Evolutionary conservation across 2,113 vertebrate genomes (phyloP).

Genomic region (Albula glossodonta): DNA sequence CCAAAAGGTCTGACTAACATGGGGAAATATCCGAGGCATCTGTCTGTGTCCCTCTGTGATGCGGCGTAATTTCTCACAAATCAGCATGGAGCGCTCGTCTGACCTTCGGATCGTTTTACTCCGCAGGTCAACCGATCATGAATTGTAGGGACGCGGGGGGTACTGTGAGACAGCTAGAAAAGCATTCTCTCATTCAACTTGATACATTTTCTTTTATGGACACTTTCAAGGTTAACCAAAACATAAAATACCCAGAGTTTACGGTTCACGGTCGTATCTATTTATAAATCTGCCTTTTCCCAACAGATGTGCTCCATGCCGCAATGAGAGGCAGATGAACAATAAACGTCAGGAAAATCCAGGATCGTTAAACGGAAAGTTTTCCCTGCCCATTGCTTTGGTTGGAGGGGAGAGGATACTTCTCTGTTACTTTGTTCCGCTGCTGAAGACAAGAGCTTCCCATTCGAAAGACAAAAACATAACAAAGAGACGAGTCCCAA

Average conservation of each 20-base stretch:
- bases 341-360: constrained; percentile 51
- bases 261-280: constrained; percentile 40
- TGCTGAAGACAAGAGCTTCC: not conserved
- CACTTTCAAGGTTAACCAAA: constrained; percentile 21
- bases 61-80: not conserved
- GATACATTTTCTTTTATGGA: not conserved
- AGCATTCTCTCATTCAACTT: not conserved
- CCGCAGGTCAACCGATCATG: not conserved
- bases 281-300: constrained; percentile 48
- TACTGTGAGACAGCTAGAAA: not conserved
- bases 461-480: not conserved
- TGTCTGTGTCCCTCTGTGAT: not conserved
- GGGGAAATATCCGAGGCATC: not conserved
- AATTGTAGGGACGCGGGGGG: not conserved
- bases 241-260: constrained; percentile 34
- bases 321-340: constrained; percentile 60
- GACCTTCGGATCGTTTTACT: not conserved
- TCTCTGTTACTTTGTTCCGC: constrained; percentile 23
- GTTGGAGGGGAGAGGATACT: constrained; percentile 30
- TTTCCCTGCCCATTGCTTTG: constrained; percentile 39
- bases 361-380: constrained; percentile 30
- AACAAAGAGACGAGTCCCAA: not conserved
- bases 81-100: not conserved
- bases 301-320: constrained; percentile 42
- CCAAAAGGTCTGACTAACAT: not conserved